phyloP scores from a whole-genome alignment of 2,113 vertebrate species.

The Nyctereutes procyonoides region DNA sequence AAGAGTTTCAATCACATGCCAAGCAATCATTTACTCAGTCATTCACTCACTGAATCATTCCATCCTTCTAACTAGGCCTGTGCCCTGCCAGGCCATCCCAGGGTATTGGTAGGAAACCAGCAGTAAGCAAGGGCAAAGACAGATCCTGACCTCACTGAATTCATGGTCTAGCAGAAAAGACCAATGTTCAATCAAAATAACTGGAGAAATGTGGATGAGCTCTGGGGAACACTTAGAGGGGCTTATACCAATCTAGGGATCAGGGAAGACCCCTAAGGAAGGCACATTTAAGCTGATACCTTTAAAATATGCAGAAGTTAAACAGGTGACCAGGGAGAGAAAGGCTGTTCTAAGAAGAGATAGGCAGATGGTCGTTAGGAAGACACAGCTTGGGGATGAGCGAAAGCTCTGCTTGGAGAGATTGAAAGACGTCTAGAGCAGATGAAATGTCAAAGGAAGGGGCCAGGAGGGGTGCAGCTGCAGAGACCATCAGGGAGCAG shows the following conservation, averaged over 20 bases:
- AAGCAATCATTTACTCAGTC: not conserved
- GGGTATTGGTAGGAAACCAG: not conserved
- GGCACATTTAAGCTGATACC: not conserved
- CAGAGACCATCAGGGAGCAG: not conserved
- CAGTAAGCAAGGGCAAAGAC: not conserved
- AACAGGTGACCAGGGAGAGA: not conserved
- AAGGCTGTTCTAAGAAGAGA: not conserved
- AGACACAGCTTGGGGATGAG: not conserved
- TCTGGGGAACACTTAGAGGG: rapidly evolving
- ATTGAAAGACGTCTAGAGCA: not conserved
- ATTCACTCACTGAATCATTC: not conserved
- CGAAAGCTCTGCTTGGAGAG: not conserved
- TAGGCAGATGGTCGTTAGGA: not conserved
- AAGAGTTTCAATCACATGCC: not conserved
- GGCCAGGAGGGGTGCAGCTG: not conserved
- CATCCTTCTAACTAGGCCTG: not conserved
- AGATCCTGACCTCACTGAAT: no score
- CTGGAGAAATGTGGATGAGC: not conserved
- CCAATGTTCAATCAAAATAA: not conserved
- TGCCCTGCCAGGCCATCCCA: rapidly evolving
- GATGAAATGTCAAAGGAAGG: not conserved
- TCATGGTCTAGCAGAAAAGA: not conserved
- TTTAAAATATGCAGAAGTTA: not conserved
- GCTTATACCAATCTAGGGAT: not conserved
- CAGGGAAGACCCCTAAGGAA: not conserved